Evolutionary conservation across 1,140 invertebrate genomes (phyloP), one percentile per base, ranked within the genome.

Genomic region (Drosophila mojavensis): DNA sequence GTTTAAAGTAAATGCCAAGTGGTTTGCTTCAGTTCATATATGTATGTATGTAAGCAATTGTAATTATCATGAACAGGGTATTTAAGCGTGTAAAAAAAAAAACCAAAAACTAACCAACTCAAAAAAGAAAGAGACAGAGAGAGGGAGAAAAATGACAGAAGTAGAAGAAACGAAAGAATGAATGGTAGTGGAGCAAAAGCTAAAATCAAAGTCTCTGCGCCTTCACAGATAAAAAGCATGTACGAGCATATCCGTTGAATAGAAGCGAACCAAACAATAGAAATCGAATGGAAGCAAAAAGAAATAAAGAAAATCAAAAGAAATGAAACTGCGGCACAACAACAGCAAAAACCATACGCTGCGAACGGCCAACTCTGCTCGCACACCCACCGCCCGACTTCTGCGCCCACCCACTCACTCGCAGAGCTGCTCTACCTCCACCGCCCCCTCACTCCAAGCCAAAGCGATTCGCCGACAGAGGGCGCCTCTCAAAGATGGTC

Each of bases 221-320:
- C 20, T 55, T 17, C 10, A 61, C 20, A 64, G 64, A 83, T 77
- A 74, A 84, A 83, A 80, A 80, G 66, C 79, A 73, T 84, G 83
- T 84, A 39, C 36, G 36, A 39, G 36, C 36, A 80, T 84, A 84
- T 83, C 72, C 81, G 76, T 80, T 55, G 51, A 64, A 82, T 64
- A 66, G 65, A 82, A 64, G 28, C 75, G 51, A 75, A 64, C 45
- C 48, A 53, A 66, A 75, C 68, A 81, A 81, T 81, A 43, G 59
- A 13, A 62, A 47, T 39, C 26, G 28, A 45, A 66, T 60, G 17
- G 59, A 53, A 67, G 36, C 3, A 26, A 53, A 53, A 5, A 15
- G 41, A n/a, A 39, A 11, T 39, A 51, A 53, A 67, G 45, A 6
- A 28, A 54, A 54, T 17, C 36, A 11, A 17, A 17, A 15, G 43